These are phyloP conservation scores for Aphelocoma coerulescens DNA, from an alignment of 2,113 vertebrate species.

Conservation along the genomic window DNA sequence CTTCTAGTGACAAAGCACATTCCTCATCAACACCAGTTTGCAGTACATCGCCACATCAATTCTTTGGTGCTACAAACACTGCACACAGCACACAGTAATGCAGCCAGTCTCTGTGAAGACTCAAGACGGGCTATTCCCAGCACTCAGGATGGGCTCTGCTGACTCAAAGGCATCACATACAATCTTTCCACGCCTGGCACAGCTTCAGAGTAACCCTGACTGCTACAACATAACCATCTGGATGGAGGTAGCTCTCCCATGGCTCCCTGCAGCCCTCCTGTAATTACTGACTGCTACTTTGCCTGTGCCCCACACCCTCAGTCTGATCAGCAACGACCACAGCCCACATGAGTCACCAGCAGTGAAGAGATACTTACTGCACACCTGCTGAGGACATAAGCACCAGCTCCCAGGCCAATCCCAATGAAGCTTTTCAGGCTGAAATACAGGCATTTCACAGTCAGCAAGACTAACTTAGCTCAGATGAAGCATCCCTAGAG, in stretches of 20 bases:
- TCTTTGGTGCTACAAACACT: not conserved
- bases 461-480: not conserved
- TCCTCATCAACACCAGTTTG: not conserved
- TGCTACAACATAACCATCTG: not conserved
- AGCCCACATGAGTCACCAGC: not conserved
- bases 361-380: constrained; percentile 80
- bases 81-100: not conserved
- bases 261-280: not conserved
- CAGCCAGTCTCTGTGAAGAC: not conserved
- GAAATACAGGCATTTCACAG: constrained; percentile 46
- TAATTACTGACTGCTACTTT: not conserved
- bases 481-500: not conserved
- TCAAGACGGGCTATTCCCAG: not conserved
- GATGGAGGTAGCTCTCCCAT: not conserved
- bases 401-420: constrained; percentile 88
- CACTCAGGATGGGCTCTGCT: not conserved
- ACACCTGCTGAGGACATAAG: constrained; percentile 88
- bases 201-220: not conserved
- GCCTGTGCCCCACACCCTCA: not conserved
- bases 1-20: not conserved
- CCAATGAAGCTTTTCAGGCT: constrained; percentile 92
- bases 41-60: not conserved
- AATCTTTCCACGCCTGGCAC: not conserved
- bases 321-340: not conserved
- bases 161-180: not conserved